A percentile compares a stretch with the other conserved stretches of the same genome.
Conservation (phyloP, 2,888 invertebrate species). For the Synergus gifuensis region DNA sequence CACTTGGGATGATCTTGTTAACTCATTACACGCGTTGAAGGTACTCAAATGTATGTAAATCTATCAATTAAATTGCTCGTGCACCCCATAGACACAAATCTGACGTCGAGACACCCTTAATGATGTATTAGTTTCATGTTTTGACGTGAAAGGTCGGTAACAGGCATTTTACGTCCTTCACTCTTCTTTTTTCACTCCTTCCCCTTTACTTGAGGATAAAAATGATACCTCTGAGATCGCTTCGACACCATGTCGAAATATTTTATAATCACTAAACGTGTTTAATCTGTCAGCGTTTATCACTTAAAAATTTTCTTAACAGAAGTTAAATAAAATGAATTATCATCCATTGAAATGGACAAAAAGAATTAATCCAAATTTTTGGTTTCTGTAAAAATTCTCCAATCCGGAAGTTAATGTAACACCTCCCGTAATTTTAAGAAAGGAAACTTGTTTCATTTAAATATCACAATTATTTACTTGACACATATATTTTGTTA, state of each 20-base stretch:
- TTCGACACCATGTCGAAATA: not conserved
- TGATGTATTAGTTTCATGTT: slow-evolving; percentile 71
- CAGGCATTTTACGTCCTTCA: slow-evolving; percentile 47
- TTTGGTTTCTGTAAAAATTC: too few species aligned
- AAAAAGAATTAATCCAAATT: too few species aligned
- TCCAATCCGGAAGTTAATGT: too few species aligned
- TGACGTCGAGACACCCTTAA: slow-evolving; percentile 58
- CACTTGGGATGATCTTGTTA: not conserved
- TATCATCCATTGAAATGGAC: too few species aligned
- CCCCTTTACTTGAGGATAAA: not conserved
- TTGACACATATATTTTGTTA: slow-evolving; percentile 31
- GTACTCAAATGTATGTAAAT: slow-evolving; percentile 29
- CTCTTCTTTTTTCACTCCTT: not conserved
- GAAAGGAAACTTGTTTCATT: slow-evolving; percentile 18
- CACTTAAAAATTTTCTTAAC: not conserved
- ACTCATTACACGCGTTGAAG: slow-evolving; percentile 9
- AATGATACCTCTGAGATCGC: not conserved
- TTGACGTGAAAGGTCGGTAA: slow-evolving; percentile 69
- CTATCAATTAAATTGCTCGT: slow-evolving; percentile 54
- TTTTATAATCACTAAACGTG: not conserved
- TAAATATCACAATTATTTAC: not conserved
- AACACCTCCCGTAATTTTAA: too few species aligned
- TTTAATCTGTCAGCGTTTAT: not conserved
- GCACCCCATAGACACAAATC: slow-evolving; percentile 53
- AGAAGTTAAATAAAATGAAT: not conserved